phyloP scores from a whole-genome alignment of 2,888 invertebrate genomes.

The Deilephila porcellus region DNA sequence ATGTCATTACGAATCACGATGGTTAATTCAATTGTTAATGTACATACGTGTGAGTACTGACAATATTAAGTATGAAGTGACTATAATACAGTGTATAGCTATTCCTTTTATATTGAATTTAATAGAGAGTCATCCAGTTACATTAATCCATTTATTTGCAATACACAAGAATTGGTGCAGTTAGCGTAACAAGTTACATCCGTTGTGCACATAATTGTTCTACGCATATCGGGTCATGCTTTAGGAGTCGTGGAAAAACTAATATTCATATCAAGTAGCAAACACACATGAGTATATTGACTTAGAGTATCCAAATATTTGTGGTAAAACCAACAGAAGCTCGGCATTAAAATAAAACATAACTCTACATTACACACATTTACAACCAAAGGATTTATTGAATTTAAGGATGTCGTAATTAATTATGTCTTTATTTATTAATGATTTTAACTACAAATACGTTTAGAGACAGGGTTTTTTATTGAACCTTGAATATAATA shows the following conservation, averaged over 20 bases:
- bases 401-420: neutral
- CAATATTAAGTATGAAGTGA: neutral
- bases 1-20: conserved; percentile 25
- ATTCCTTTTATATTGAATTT: neutral
- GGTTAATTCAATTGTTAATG: conserved; percentile 14
- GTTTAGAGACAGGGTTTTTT: neutral
- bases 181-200: conserved; percentile 16
- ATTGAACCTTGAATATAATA: neutral
- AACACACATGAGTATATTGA: conserved; percentile 16
- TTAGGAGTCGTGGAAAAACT: conserved; percentile 1
- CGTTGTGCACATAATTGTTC: conserved; percentile 17
- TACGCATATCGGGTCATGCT: conserved; percentile 13
- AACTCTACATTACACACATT: neutral
- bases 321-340: conserved; percentile 7
- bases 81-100: neutral
- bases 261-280: conserved; percentile 15
- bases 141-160: conserved; percentile 18
- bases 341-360: conserved; percentile 1
- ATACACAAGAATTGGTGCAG: conserved; percentile 17
- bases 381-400: neutral
- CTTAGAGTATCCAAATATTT: conserved; percentile 9
- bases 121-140: conserved; percentile 1
- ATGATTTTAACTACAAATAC: neutral
- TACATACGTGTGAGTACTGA: conserved; percentile 12
- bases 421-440: neutral